Base-by-base conservation (phyloP, 2,113 vertebrate genomes). In the Odontophorus gujanensis region DNA sequence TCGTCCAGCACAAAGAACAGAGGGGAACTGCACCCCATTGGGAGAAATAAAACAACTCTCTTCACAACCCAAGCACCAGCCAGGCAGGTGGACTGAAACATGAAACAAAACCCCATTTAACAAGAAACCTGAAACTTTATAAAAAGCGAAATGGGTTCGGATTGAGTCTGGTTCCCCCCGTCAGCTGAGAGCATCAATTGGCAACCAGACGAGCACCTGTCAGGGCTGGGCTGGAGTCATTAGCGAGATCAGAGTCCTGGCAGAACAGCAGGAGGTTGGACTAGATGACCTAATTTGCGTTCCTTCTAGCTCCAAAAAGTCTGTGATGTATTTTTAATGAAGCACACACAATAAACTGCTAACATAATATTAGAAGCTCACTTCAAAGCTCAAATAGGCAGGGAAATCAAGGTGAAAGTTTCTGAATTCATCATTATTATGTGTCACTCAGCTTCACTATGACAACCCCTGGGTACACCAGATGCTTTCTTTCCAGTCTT, bases 241-340 rank as follows among this genome's bases (percentile, higher is more conserved):
- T 94, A 94, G 81, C 22, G 25, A 85, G 93, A 95, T 96, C 92
- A 93, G 92, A 95, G 89, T 80, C 85, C 90, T 82, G 87, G 80
- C 77, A 69, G 88, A 85, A 73, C 94, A 95, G 95, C 81, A 0
- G 93, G 95, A 92, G 75, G 86, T 78, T 85, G 92, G 86, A 53
- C 78, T 47, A 9, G 88, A 81, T 95, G 96, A 95, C 96, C 96
- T 94, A 80, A 89, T 96, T 96, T 96, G 84, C 25, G 87, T 95
- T 88, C 95, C 95, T 96, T 92, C 88, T 82, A 93, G 95, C 90
- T 92, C 81, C 11, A 5, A 87, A 81, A 91, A 71, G 76, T n/a
- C 93, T 95, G 75, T 94, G 96, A 96, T 96, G 89, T 93, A 94
- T 96, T 96, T 97, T 96, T 96, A 96, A 96, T 96, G 94, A 96